Conservation (phyloP, 2,113 vertebrate species). For the Gadus chalcogrammus region DNA sequence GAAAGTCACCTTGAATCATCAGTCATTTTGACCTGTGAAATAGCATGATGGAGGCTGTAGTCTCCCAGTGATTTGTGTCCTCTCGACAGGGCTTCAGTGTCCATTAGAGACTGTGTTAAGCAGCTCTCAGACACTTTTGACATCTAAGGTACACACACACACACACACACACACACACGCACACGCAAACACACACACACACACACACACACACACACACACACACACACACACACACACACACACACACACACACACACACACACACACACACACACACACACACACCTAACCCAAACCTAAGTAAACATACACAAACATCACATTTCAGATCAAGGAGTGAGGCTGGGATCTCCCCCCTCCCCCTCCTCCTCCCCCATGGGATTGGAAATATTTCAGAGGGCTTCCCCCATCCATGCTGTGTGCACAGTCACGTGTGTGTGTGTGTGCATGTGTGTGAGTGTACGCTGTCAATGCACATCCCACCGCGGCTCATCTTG, state of each 20-base stretch:
- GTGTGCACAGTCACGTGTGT: not conserved
- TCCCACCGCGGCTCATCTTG: not conserved
- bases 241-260: slow-evolving; percentile 20
- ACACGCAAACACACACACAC: not conserved
- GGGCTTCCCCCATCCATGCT: slow-evolving; percentile 29
- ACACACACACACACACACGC: slow-evolving; percentile 13
- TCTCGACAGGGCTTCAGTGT: slow-evolving; percentile 68
- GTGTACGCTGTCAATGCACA: not conserved
- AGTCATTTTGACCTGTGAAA: slow-evolving; percentile 63
- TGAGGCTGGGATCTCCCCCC: slow-evolving; percentile 39
- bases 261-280: slow-evolving; percentile 15
- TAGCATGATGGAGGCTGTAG: slow-evolving; percentile 63
- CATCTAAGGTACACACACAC: slow-evolving; percentile 33
- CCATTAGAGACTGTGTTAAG: slow-evolving; percentile 61
- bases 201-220: slow-evolving; percentile 17
- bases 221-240: slow-evolving; percentile 16
- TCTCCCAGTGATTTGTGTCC: slow-evolving; percentile 64
- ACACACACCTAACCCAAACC: slow-evolving; percentile 8
- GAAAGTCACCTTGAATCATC: slow-evolving; percentile 67
- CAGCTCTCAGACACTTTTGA: slow-evolving; percentile 44
- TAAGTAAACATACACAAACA: slow-evolving; percentile 25
- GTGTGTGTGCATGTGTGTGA: slow-evolving; percentile 3
- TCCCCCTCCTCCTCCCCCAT: not conserved
- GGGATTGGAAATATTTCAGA: slow-evolving; percentile 18
- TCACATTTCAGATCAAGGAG: slow-evolving; percentile 28